phyloP scores from a whole-genome alignment of 2,888 invertebrate genomes.

The Tipula helvola region DNA sequence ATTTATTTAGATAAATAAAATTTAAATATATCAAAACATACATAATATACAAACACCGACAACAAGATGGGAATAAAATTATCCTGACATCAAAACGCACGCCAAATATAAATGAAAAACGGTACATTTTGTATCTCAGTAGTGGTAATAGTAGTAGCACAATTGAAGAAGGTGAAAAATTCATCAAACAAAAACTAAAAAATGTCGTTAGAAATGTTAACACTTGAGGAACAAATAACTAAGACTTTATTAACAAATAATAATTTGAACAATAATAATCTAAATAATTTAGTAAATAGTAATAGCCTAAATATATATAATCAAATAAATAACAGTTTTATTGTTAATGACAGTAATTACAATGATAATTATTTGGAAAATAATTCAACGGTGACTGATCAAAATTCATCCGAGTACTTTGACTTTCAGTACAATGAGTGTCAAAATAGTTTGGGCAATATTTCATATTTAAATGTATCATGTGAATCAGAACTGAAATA shows the following conservation, averaged over 20 bases:
- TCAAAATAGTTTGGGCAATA: constrained; percentile 23
- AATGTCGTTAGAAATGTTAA: constrained; percentile 9
- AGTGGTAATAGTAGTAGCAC: not conserved
- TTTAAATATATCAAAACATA: not conserved
- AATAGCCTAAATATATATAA: not conserved
- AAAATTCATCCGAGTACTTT: constrained; percentile 7
- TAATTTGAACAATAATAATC: not conserved
- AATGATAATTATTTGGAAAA: not conserved
- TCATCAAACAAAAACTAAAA: not conserved
- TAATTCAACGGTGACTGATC: not conserved
- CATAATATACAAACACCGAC: not conserved
- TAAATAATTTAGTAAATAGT: not conserved
- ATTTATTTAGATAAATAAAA: not conserved
- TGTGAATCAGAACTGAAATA: constrained; percentile 32
- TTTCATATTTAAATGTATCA: constrained; percentile 32
- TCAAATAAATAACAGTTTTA: not conserved
- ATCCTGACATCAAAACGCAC: not conserved
- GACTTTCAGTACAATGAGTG: constrained; percentile 21
- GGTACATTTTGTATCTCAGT: not conserved
- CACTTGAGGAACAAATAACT: constrained; percentile 8
- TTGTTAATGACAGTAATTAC: not conserved
- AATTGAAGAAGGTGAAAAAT: not conserved
- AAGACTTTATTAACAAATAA: not conserved
- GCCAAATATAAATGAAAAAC: not conserved
- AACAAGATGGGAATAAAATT: not conserved